Base-by-base conservation (phyloP, 2,113 vertebrate genomes). In the Crotalus horridus region DNA sequence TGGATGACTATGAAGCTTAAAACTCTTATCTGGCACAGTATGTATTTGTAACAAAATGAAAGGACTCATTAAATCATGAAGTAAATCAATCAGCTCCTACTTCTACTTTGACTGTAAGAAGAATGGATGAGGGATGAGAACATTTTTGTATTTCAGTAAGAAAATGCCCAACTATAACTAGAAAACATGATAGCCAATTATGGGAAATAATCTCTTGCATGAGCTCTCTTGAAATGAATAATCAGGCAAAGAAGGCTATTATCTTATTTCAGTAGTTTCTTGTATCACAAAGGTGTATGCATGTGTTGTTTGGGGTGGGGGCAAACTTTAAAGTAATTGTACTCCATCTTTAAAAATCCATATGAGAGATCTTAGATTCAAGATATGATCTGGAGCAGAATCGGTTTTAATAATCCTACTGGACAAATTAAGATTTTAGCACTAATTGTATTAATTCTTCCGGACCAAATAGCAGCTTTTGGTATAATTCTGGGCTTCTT, bases 1-100 rank as follows among this genome's bases (percentile, higher is more conserved):
- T 92, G 93, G 54, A 13, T 20, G 91, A 92, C 92, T 85, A 23
- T 58, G 33, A 89, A 39, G 51, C 29, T 53, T 58, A 11, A 92
- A 90, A 89, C n/a, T 0, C 20, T 85, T 24, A 87, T 92, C n/a
- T 29, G 90, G 43, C 8, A 21, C 11, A 53, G 26, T 43, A 3
- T 88, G 53, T 88, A 89, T 56, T 91, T 85, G 88, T 90, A 94
- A 89, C n/a, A 51, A 94, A 94, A 92, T 94, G 54, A n/a, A 95
- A 95, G 95, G 85, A 89, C 0, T 33, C 23, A 88, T 59, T 54
- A 86, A 91, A 24, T 86, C 92, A 46, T 90, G 61, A 95, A 92
- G 92, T 39, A 85, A 29, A 89, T 89, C 43, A 93, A 85, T 91
- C 61, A 92, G 13, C 26, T 93, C 87, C 3, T 8, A 55, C 33